These are phyloP conservation scores for Tenthredo amoena DNA, from an alignment of 2,888 invertebrate species.

Conservation along the genomic window DNA sequence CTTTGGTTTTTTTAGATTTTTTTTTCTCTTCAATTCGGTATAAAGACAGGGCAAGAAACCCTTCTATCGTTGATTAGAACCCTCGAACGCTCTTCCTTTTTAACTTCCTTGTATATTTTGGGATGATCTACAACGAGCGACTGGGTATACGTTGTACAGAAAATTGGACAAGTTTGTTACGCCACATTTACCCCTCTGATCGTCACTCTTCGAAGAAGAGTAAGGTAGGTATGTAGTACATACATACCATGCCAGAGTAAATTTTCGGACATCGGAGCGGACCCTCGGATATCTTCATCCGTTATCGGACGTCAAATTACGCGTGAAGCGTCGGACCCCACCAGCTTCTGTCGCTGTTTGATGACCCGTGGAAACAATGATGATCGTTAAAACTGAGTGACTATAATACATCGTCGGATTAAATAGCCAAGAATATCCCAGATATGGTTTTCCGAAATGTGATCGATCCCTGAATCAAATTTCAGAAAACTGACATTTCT, in stretches of 20 bases:
- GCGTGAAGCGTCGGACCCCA: slow-evolving; percentile 10
- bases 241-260: not conserved
- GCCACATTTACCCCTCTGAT: not conserved
- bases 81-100: not conserved
- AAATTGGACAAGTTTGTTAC: not conserved
- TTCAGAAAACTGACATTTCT: not conserved
- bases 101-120: not conserved
- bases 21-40: not conserved
- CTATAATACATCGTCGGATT: not conserved
- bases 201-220: slow-evolving; percentile 6
- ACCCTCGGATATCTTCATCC: slow-evolving; percentile 42
- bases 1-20: not conserved
- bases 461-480: not conserved
- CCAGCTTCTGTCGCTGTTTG: slow-evolving; percentile 20
- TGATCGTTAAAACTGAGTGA: slow-evolving; percentile 3
- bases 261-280: not conserved
- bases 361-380: slow-evolving; percentile 18
- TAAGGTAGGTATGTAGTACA: not conserved
- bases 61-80: not conserved
- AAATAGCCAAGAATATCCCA: not conserved
- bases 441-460: not conserved
- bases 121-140: not conserved
- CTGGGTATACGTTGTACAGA: not conserved
- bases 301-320: slow-evolving; percentile 27
- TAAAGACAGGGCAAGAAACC: not conserved